phyloP scores from a whole-genome alignment of 2,888 invertebrate genomes.

The Apodemia mormo region DNA sequence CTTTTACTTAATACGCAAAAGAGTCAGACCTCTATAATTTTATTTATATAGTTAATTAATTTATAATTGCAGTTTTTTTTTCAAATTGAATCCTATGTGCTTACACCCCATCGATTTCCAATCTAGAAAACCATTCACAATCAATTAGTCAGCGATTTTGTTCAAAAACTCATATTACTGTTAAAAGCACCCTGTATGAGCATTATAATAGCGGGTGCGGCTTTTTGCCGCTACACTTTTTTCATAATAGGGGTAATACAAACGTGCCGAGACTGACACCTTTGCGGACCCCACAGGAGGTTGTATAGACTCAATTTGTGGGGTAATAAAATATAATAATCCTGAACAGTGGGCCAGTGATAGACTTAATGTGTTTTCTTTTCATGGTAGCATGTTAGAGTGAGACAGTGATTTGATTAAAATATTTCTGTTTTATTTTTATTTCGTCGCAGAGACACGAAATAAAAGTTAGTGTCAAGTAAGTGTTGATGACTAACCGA shows the following conservation, averaged over 20 bases:
- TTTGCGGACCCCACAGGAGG: constrained; percentile 76
- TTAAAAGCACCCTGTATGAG: constrained; percentile 58
- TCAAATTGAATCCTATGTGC: constrained; percentile 8
- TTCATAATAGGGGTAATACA: constrained; percentile 73
- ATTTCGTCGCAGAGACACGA: background rate
- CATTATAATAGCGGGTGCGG: constrained; percentile 56
- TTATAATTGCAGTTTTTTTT: background rate
- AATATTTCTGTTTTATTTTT: constrained; percentile 9
- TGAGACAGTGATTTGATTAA: constrained; percentile 4
- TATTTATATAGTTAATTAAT: background rate
- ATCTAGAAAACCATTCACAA: constrained; percentile 65
- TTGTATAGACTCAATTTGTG: constrained; percentile 67
- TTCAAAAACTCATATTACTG: constrained; percentile 60
- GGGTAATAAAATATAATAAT: constrained; percentile 75
- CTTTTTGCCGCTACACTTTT: constrained; percentile 66
- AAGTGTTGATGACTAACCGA: background rate
- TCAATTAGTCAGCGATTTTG: constrained; percentile 76
- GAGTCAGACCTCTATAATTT: background rate
- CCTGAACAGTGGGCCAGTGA: constrained; percentile 41
- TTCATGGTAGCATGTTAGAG: constrained; percentile 19
- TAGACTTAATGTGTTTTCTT: constrained; percentile 31
- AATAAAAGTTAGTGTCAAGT: background rate
- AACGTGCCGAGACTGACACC: constrained; percentile 77
- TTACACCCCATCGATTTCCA: constrained; percentile 56
- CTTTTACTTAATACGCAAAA: background rate